phyloP scores from a whole-genome alignment of 2,113 vertebrate genomes.

The Cyrtonyx montezumae region DNA sequence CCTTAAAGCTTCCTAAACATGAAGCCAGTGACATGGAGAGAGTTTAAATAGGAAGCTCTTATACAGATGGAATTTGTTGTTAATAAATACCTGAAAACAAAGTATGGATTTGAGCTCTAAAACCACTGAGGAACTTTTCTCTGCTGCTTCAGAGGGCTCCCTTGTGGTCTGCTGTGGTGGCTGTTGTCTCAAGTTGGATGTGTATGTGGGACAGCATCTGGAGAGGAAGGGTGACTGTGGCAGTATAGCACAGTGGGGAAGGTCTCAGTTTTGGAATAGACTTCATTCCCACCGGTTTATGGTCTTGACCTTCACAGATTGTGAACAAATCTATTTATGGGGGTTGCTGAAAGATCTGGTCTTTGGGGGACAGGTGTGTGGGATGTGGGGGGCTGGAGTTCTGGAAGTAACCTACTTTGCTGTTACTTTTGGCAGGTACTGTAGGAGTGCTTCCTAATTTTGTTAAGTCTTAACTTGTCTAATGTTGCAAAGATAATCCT shows the following conservation, averaged over 20 bases:
- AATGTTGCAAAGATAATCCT: background rate
- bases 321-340: constrained; percentile 48
- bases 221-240: background rate
- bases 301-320: constrained; percentile 45
- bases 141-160: background rate
- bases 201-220: background rate
- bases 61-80: background rate
- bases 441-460: background rate
- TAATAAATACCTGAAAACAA: background rate
- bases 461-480: background rate
- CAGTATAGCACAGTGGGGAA: background rate
- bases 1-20: background rate
- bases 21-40: background rate
- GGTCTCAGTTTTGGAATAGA: background rate
- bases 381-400: background rate
- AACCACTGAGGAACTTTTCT: background rate
- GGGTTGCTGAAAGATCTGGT: constrained; percentile 15
- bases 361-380: constrained; percentile 30
- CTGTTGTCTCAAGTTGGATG: background rate
- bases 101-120: background rate
- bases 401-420: background rate
- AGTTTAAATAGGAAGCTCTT: background rate
- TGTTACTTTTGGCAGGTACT: background rate
- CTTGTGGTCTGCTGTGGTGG: background rate
- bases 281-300: constrained; percentile 4